Percentiles rank a stretch among this genome's conserved stretches.
Evolutionary conservation across 1,140 invertebrate species (phyloP).

Genomic region (Zaprionus africanus): DNA sequence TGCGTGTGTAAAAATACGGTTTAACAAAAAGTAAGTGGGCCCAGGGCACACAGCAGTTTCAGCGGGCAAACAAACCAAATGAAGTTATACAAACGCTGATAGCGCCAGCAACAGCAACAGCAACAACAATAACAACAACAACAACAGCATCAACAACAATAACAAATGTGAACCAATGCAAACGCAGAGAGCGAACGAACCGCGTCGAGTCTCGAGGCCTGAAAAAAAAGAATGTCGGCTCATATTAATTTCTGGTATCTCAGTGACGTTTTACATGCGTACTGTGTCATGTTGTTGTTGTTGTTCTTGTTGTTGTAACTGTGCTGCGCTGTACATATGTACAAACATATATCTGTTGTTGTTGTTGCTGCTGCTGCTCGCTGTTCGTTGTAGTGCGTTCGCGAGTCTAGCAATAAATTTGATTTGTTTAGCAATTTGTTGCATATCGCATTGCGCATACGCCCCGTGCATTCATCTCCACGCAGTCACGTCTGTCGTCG

Average conservation of each 20-base stretch:
- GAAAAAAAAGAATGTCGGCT: conserved; percentile 43
- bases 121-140: conserved; percentile 12
- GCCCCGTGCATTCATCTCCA: conserved; percentile 75
- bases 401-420: conserved; percentile 74
- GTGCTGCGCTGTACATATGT: not conserved
- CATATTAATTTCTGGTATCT: conserved; percentile 79
- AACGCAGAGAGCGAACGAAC: conserved; percentile 1
- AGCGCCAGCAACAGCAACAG: conserved; percentile 42
- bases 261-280: conserved; percentile 67
- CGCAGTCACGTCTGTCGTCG: conserved; percentile 57
- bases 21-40: conserved; percentile 63
- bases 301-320: conserved; percentile 10
- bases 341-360: conserved; percentile 7
- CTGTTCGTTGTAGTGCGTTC: conserved; percentile 26
- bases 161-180: conserved; percentile 13
- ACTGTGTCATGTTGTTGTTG: conserved; percentile 32
- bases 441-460: conserved; percentile 81
- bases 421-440: conserved; percentile 83
- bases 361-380: conserved; percentile 17
- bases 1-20: conserved; percentile 54
- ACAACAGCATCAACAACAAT: conserved; percentile 16
- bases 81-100: conserved; percentile 78
- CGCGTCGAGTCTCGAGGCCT: conserved; percentile 32
- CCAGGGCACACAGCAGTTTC: conserved; percentile 38
- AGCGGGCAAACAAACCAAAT: conserved; percentile 61